These are phyloP conservation scores for zebrafish (Danio rerio) DNA, from an alignment of 2,113 vertebrate species.

Conservation along the genomic window DNA sequence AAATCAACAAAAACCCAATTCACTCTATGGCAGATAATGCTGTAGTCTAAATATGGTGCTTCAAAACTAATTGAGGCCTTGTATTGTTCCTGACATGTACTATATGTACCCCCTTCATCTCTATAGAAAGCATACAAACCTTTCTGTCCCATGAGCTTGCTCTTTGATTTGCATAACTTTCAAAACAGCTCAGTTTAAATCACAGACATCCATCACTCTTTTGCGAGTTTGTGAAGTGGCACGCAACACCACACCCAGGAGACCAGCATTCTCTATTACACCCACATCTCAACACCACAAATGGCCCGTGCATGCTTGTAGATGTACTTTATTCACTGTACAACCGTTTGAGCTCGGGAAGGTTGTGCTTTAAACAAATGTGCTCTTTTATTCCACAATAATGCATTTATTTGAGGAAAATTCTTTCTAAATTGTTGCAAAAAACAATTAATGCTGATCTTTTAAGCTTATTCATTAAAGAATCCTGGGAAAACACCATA, in stretches of 20 bases:
- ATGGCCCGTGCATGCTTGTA: background rate
- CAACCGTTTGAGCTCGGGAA: background rate
- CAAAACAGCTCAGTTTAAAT: background rate
- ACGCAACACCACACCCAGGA: constrained; percentile 2
- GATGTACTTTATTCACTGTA: background rate
- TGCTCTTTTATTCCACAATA: background rate
- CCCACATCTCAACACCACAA: background rate
- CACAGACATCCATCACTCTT: constrained; percentile 24
- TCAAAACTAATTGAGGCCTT: background rate
- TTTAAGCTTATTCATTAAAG: background rate
- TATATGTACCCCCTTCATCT: background rate
- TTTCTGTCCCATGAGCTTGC: background rate
- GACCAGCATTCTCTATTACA: constrained; percentile 7
- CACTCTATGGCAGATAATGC: background rate
- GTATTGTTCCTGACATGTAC: background rate
- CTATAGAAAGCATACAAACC: background rate
- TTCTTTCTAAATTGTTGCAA: background rate
- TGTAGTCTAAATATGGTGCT: background rate
- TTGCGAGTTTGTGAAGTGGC: background rate
- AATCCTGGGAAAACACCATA: background rate
- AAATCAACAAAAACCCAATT: background rate
- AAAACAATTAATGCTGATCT: background rate
- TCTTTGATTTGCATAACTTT: constrained; percentile 31
- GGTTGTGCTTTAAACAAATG: background rate
- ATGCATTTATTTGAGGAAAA: background rate